Conservation (phyloP, 2,888 invertebrate species). For the Brachyopa scutellaris region DNA sequence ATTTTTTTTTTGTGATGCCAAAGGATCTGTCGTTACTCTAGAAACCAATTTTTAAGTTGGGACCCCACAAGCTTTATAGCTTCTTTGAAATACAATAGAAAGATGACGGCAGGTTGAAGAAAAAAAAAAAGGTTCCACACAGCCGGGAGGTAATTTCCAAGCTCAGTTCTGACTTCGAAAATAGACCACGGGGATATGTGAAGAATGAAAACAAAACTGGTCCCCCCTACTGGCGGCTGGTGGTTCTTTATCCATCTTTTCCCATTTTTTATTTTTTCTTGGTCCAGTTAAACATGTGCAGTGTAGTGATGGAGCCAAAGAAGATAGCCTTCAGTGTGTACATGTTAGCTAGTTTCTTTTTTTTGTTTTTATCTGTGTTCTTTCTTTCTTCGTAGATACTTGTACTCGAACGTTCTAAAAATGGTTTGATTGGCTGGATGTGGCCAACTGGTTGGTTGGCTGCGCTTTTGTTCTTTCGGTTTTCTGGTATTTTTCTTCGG, state of each 20-base stretch:
- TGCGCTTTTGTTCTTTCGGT: slow-evolving; percentile 29
- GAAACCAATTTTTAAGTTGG: slow-evolving; percentile 30
- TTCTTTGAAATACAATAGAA: too few species aligned
- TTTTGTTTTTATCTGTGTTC: too few species aligned
- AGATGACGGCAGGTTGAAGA: too few species aligned
- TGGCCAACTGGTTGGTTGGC: slow-evolving; percentile 12
- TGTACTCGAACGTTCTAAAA: slow-evolving; percentile 24
- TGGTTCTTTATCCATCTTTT: too few species aligned
- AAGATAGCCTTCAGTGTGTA: slow-evolving; percentile 50
- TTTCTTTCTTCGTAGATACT: background rate
- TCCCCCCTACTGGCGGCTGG: too few species aligned
- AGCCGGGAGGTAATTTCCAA: slow-evolving; percentile 31
- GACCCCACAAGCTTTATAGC: too few species aligned
- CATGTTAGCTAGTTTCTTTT: slow-evolving; percentile 30
- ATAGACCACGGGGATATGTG: slow-evolving; percentile 28
- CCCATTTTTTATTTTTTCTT: background rate
- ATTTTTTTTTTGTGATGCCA: slow-evolving; percentile 17
- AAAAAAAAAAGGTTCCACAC: slow-evolving; percentile 2
- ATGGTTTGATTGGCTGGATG: slow-evolving; percentile 40
- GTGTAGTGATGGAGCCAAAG: background rate
- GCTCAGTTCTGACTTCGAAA: slow-evolving; percentile 28
- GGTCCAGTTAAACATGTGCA: slow-evolving; percentile 50
- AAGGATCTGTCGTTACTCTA: slow-evolving; percentile 28
- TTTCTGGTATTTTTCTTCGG: slow-evolving; percentile 20
- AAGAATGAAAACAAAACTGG: slow-evolving; percentile 34